phyloP scores from a whole-genome alignment of 2,888 invertebrate species.

The Spisula subtruncata region DNA sequence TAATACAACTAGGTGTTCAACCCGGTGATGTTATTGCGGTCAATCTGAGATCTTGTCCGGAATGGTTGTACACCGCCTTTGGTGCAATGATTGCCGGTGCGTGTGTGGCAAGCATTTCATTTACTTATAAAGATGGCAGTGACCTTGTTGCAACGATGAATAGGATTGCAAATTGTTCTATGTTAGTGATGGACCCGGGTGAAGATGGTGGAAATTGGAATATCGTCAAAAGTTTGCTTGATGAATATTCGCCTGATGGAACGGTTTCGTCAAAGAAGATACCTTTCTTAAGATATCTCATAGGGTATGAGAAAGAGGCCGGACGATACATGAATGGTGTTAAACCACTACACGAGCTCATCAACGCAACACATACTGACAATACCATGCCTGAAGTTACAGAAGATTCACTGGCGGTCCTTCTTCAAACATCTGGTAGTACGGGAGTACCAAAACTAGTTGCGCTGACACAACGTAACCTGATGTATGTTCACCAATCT shows the following conservation, averaged over 20 bases:
- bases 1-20: constrained; percentile 29
- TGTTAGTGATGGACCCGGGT: constrained; percentile 53
- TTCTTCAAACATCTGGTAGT: constrained; percentile 30
- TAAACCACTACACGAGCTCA: not conserved
- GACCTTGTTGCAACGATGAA: constrained; percentile 39
- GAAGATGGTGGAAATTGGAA: constrained; percentile 42
- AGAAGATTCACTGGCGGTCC: constrained; percentile 20
- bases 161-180: constrained; percentile 39
- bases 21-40: constrained; percentile 31
- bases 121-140: constrained; percentile 47
- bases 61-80: constrained; percentile 38
- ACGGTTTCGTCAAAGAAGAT: constrained; percentile 28
- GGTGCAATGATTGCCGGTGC: constrained; percentile 45
- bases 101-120: constrained; percentile 19
- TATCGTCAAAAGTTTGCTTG: constrained; percentile 38
- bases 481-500: not conserved
- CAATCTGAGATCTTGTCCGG: constrained; percentile 35
- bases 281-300: constrained; percentile 48
- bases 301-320: constrained; percentile 4
- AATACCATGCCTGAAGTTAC: not conserved
- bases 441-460: constrained; percentile 26
- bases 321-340: not conserved
- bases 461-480: not conserved
- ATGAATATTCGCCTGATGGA: constrained; percentile 19
- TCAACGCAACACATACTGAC: not conserved